These are phyloP conservation scores for Cotesia glomerata DNA, from an alignment of 1,140 invertebrate genomes.

Conservation along the genomic window DNA sequence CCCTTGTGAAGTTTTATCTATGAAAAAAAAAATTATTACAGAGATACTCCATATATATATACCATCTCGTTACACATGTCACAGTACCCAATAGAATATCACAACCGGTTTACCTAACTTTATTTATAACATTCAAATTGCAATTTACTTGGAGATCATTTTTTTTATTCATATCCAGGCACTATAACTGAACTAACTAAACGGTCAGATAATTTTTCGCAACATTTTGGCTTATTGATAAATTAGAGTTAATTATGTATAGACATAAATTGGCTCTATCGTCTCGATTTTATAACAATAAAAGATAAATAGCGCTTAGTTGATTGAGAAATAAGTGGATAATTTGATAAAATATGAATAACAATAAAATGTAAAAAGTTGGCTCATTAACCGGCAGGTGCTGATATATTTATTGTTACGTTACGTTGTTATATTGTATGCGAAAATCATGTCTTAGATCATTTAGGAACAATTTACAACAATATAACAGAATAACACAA, in stretches of 20 bases:
- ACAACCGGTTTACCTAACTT: conserved; percentile 22
- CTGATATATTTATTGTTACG: not conserved
- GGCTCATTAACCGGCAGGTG: not conserved
- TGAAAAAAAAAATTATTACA: conserved; percentile 14
- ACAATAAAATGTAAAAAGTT: not conserved
- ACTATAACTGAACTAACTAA: not conserved
- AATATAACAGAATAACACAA: not conserved
- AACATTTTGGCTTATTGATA: not conserved
- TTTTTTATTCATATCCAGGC: not conserved
- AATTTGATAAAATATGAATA: not conserved
- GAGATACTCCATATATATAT: not conserved
- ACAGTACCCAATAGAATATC: conserved; percentile 22
- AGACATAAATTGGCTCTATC: too few species aligned
- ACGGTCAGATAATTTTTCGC: not conserved
- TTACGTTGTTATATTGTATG: not conserved
- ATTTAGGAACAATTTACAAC: not conserved
- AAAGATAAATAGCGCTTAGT: not conserved
- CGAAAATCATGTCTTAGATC: too few species aligned
- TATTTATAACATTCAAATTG: not conserved
- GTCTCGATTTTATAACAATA: too few species aligned
- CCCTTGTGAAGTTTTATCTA: not conserved
- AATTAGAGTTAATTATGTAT: too few species aligned
- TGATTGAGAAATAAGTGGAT: not conserved
- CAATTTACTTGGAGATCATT: not conserved
- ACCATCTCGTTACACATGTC: conserved; percentile 27